These are phyloP conservation scores for Chroicocephalus ridibundus DNA, from an alignment of 2,113 vertebrate species.

Conservation along the genomic window DNA sequence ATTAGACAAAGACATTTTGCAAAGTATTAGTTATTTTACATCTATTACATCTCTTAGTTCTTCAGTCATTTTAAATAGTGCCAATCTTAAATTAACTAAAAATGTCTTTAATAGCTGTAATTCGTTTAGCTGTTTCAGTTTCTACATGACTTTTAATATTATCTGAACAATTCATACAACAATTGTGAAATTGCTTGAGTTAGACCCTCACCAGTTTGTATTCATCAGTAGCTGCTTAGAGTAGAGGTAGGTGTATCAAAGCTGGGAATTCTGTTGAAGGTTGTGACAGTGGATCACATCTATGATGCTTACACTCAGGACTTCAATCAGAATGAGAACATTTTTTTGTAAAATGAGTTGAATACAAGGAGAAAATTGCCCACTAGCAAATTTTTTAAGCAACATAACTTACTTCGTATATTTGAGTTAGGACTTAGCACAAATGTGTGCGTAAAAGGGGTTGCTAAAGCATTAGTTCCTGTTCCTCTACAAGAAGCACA, in stretches of 20 bases:
- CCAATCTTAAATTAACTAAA: background rate
- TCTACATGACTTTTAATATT: background rate
- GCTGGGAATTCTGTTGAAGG: background rate
- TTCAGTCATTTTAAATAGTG: background rate
- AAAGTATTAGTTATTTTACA: background rate
- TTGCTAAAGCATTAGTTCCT: background rate
- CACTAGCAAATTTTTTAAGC: background rate
- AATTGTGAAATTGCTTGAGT: background rate
- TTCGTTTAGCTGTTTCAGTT: background rate
- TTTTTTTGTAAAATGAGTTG: background rate
- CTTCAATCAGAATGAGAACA: background rate
- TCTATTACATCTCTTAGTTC: background rate
- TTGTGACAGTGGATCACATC: background rate
- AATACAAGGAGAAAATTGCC: background rate
- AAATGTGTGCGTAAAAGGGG: background rate
- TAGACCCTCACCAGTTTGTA: background rate
- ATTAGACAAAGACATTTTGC: background rate
- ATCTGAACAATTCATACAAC: background rate
- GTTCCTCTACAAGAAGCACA: background rate
- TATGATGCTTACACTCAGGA: background rate
- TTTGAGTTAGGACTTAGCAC: background rate
- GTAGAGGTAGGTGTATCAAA: background rate
- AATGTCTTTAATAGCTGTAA: background rate
- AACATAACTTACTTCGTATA: background rate
- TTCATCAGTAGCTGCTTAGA: background rate